A percentile compares a stretch with the other conserved stretches of the same genome.
These are phyloP conservation scores for Schizopygopsis malacanthus DNA, from an alignment of 2,797 vertebrate genomes.

Conservation along the genomic window DNA sequence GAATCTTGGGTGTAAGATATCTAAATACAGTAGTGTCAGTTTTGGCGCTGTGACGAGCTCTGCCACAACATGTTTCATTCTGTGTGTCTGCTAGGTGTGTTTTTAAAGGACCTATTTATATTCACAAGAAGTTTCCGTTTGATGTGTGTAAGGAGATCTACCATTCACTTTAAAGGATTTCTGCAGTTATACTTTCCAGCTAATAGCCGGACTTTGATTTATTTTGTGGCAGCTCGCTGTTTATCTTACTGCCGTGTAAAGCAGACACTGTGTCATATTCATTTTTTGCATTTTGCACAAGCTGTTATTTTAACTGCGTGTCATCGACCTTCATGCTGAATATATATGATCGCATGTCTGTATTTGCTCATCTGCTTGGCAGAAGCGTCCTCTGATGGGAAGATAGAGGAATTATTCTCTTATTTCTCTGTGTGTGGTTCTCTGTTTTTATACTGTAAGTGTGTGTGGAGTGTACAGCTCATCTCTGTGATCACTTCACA, in stretches of 20 bases:
- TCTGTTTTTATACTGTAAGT: conserved; percentile 13
- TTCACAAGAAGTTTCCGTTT: conserved; percentile 24
- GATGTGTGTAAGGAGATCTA: conserved; percentile 39
- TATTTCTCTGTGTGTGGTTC: conserved; percentile 43
- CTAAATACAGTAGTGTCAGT: conserved; percentile 34
- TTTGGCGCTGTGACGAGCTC: background rate
- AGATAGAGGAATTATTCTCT: background rate
- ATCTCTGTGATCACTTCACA: conserved; percentile 33
- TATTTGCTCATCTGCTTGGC: conserved; percentile 43
- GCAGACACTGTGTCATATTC: conserved; percentile 11
- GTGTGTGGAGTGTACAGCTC: conserved; percentile 7
- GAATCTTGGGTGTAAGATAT: background rate
- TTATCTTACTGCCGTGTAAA: conserved; percentile 17
- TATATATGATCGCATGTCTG: background rate
- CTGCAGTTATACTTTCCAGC: conserved; percentile 18
- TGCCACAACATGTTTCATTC: conserved; percentile 24
- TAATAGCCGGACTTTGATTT: conserved; percentile 28
- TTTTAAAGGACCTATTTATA: conserved; percentile 42
- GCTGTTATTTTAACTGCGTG: conserved; percentile 28
- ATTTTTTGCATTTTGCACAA: conserved; percentile 1
- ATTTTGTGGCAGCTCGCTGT: conserved; percentile 27
- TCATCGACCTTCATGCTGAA: background rate
- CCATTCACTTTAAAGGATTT: conserved; percentile 16
- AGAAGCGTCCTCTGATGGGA: conserved; percentile 37
- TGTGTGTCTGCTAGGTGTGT: conserved; percentile 31